These are phyloP conservation scores for Plebejus anna DNA, from an alignment of 2,888 invertebrate species.

Conservation along the genomic window DNA sequence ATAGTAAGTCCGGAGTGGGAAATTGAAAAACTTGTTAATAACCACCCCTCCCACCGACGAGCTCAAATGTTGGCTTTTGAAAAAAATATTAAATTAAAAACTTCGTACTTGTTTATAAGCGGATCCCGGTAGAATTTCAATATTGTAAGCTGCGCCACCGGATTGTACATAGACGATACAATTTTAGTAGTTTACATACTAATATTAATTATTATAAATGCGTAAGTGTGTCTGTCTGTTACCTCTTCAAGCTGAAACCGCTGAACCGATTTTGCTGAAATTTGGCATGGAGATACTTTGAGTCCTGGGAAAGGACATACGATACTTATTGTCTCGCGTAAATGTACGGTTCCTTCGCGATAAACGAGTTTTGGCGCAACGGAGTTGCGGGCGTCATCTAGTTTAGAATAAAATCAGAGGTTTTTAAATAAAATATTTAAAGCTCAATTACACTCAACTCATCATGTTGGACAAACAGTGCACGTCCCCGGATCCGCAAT, in stretches of 20 bases:
- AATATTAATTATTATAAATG: too few species aligned
- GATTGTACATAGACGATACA: background rate
- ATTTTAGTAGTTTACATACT: background rate
- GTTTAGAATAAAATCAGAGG: background rate
- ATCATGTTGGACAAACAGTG: slow-evolving; percentile 27
- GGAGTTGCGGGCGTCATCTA: too few species aligned
- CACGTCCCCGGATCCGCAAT: slow-evolving; percentile 37
- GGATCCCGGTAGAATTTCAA: slow-evolving; percentile 24
- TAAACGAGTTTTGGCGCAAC: too few species aligned
- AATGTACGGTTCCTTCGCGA: too few species aligned
- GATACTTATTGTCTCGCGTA: too few species aligned
- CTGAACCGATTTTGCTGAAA: too few species aligned
- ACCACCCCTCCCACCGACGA: slow-evolving; percentile 20
- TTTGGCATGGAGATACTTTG: too few species aligned
- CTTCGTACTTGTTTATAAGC: slow-evolving; percentile 31
- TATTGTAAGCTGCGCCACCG: background rate
- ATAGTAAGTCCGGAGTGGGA: slow-evolving; percentile 15
- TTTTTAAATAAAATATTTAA: background rate
- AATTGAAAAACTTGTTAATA: slow-evolving; percentile 33
- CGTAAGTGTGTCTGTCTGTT: too few species aligned
- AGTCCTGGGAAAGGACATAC: too few species aligned
- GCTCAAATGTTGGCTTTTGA: slow-evolving; percentile 30
- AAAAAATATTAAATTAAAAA: slow-evolving; percentile 31
- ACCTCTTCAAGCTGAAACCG: too few species aligned
- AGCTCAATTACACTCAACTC: slow-evolving; percentile 15